Evolutionary conservation across 1,140 invertebrate genomes (phyloP).

Genomic region (Zaprionus kolodkinae): DNA sequence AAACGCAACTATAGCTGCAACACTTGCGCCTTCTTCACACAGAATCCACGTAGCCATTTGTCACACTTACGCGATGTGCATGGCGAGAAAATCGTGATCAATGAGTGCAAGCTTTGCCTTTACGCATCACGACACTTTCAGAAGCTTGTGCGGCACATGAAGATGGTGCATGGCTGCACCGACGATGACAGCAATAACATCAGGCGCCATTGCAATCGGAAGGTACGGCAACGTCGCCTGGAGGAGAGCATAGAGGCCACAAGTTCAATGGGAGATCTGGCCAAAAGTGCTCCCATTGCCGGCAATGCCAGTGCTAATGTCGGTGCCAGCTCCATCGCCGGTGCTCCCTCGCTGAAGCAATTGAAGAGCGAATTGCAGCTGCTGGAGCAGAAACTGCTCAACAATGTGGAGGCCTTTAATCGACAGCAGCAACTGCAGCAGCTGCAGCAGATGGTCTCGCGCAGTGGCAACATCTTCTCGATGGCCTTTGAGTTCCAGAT

Average conservation of each 20-base stretch:
- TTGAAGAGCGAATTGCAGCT: slow-evolving; percentile 65
- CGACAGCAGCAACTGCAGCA: slow-evolving; percentile 61
- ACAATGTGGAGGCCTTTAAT: slow-evolving; percentile 60
- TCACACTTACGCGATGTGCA: slow-evolving; percentile 92
- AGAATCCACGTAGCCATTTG: slow-evolving; percentile 91
- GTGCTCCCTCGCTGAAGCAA: slow-evolving; percentile 65
- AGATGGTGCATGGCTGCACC: slow-evolving; percentile 89
- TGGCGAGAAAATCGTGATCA: slow-evolving; percentile 90
- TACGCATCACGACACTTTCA: slow-evolving; percentile 94
- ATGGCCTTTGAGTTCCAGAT: slow-evolving; percentile 72
- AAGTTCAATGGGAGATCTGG: background rate
- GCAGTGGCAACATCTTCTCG: slow-evolving; percentile 65
- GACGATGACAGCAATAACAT: slow-evolving; percentile 52
- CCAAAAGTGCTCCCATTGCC: background rate
- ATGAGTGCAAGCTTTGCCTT: slow-evolving; percentile 91
- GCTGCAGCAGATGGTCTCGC: slow-evolving; percentile 55
- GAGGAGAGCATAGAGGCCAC: slow-evolving; percentile 65
- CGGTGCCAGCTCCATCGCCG: background rate
- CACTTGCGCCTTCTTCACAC: slow-evolving; percentile 90
- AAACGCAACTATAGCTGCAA: slow-evolving; percentile 90
- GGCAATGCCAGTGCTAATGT: background rate
- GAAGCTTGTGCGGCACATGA: slow-evolving; percentile 92
- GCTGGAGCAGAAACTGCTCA: slow-evolving; percentile 60
- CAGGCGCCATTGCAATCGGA: slow-evolving; percentile 63
- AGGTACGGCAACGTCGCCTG: slow-evolving; percentile 68